Base-by-base conservation (phyloP, 2,888 invertebrate genomes). In the Patella pellucida region DNA sequence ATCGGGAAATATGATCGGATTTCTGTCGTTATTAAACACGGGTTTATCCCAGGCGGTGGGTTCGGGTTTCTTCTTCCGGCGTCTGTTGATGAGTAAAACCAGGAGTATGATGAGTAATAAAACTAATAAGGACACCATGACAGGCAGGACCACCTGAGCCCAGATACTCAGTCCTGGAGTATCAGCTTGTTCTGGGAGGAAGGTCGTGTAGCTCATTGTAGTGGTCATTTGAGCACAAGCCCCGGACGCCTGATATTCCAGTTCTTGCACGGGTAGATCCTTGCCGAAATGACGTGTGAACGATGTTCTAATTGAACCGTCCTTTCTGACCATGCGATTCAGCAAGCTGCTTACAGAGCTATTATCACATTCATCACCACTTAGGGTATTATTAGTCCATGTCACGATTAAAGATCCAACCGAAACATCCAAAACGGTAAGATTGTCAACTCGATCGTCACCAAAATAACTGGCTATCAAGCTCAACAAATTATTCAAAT, bases 1-100 rank as follows among this genome's bases (percentile, higher is more conserved):
- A 16, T 84, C 84, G 19, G 85, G 87, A 54, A 88, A 83, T 54
- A 87, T 83, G 12, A 87, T 84, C 2, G 87, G 87, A 14, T 85
- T 82, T 23, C 87, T 78, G 62, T 87, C 86, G 62, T 85, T 84
- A 23, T 82, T 78, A 71, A 85, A 86, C 9, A 82, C 78, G 5
- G 85, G 84, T 69, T 86, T 86, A 56, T 86, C 85, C 5, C 82
- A 79, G 16, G 74, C 16, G 69, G 76, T n/a, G 76, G 73, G 15
- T 69, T 56, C n/a, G 69, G 52, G 73, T 27, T 70, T 68, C 9
- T 72, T 31, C 50, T 74, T 74, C 19, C 74, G 71, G n/a, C 68
- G 71, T 16, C 81, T 76, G 75, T 81, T 79, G 52, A 82, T 74
- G 52, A 84, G 72, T 4, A 84, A 52, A 31, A 81, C 76, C 50